A percentile compares a stretch with the other conserved stretches of the same genome.
Conservation (phyloP, 2,113 vertebrate genomes). For the Corythoichthys haematopterus region DNA sequence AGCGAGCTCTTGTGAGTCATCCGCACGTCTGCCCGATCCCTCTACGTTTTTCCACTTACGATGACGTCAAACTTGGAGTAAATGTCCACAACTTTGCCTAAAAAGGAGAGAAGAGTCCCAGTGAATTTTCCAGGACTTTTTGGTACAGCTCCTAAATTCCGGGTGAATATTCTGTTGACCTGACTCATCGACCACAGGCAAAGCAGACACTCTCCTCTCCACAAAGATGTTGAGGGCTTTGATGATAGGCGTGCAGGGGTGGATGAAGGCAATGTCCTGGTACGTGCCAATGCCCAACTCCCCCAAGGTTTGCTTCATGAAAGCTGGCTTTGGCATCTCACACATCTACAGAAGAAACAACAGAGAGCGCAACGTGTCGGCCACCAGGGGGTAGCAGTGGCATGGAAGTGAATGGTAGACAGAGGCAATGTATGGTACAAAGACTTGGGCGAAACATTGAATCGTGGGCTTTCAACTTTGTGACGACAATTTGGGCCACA, state of each 20-base stretch:
- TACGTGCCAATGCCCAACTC: slow-evolving; percentile 96
- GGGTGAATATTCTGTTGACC: slow-evolving; percentile 64
- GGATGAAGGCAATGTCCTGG: slow-evolving; percentile 92
- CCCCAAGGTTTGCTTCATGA: slow-evolving; percentile 92
- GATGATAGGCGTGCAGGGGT: slow-evolving; percentile 96
- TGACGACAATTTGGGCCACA: not conserved
- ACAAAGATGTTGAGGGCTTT: slow-evolving; percentile 97
- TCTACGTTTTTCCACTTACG: slow-evolving; percentile 77
- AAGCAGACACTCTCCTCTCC: slow-evolving; percentile 89
- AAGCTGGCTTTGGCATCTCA: slow-evolving; percentile 98
- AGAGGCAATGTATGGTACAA: not conserved
- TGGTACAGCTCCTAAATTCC: not conserved
- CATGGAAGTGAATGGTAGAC: not conserved
- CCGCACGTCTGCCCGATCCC: not conserved
- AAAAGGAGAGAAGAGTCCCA: slow-evolving; percentile 30
- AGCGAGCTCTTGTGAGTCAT: not conserved
- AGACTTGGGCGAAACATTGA: not conserved
- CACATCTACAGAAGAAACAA: slow-evolving; percentile 75
- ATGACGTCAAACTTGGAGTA: slow-evolving; percentile 99
- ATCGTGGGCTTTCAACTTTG: not conserved
- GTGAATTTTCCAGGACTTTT: not conserved
- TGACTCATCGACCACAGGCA: slow-evolving; percentile 91
- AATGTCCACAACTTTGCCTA: slow-evolving; percentile 99
- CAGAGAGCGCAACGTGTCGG: not conserved
- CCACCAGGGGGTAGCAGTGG: slow-evolving; percentile 52